Percentiles rank a stretch among this genome's conserved stretches.
These are phyloP conservation scores for Simalia tracyae DNA, from an alignment of 2,797 vertebrate genomes.

Conservation along the genomic window DNA sequence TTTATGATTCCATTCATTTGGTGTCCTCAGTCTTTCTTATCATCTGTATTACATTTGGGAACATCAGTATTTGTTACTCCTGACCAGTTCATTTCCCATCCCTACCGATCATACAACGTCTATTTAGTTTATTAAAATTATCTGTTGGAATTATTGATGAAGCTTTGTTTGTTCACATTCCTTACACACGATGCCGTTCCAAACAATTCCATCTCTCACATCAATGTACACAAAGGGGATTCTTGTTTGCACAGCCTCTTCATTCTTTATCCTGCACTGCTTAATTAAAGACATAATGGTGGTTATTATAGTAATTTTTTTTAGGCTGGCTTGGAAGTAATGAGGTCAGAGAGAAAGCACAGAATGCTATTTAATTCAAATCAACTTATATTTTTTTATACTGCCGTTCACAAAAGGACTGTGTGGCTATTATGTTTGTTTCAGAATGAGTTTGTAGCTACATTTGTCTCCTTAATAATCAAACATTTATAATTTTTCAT, in stretches of 20 bases:
- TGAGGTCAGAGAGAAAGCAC: conserved; percentile 53
- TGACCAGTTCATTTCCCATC: conserved; percentile 39
- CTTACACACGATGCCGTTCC: conserved; percentile 36
- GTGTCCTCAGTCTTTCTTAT: neutral
- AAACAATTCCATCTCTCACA: conserved; percentile 50
- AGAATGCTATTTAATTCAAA: conserved; percentile 53
- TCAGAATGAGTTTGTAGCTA: conserved; percentile 27
- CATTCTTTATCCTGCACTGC: conserved; percentile 50
- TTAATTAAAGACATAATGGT: conserved; percentile 71
- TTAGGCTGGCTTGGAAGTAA: conserved; percentile 57
- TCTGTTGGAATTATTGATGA: conserved; percentile 35
- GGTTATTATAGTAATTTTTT: conserved; percentile 61
- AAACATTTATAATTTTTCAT: conserved; percentile 27
- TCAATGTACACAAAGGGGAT: neutral
- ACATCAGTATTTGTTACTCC: conserved; percentile 30
- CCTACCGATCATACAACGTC: conserved; percentile 38
- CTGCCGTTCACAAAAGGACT: conserved; percentile 26
- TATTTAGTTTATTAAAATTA: conserved; percentile 31
- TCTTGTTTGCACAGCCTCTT: conserved; percentile 60
- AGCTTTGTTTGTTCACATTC: neutral
- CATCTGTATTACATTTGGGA: neutral
- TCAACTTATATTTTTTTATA: conserved; percentile 21
- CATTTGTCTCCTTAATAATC: neutral
- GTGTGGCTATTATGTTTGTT: conserved; percentile 14
- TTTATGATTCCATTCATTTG: conserved; percentile 21